These are phyloP conservation scores for Ceuthmochares aereus DNA, from an alignment of 2,113 vertebrate genomes.

Conservation along the genomic window DNA sequence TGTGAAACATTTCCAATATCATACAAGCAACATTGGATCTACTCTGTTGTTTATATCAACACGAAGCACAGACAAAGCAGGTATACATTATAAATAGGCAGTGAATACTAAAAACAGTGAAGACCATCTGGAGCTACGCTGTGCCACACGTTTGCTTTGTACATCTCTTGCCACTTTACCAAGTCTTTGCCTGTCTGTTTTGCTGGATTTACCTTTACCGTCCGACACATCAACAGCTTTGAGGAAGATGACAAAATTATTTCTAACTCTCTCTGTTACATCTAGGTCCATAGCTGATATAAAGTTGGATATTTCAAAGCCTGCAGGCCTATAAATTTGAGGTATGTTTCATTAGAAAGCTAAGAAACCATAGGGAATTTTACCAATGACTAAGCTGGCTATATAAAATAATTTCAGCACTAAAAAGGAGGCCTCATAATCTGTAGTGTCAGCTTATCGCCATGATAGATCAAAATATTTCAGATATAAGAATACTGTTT, in stretches of 20 bases:
- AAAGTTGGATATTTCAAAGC: background rate
- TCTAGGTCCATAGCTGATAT: background rate
- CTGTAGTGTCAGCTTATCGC: background rate
- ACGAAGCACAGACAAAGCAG: background rate
- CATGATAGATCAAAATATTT: background rate
- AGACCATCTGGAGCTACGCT: background rate
- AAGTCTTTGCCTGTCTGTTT: background rate
- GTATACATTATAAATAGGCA: background rate
- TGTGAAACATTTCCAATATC: background rate
- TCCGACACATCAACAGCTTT: background rate
- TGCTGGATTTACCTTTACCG: background rate
- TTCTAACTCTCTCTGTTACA: background rate
- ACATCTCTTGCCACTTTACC: background rate
- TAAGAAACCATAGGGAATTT: background rate
- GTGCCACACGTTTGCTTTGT: background rate
- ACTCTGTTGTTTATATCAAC: background rate
- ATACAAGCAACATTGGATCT: background rate
- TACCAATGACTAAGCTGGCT: background rate
- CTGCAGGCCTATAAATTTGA: background rate
- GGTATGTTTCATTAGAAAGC: background rate
- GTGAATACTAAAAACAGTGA: no score
- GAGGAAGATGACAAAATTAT: background rate
- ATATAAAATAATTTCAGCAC: background rate
- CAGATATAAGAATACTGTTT: background rate
- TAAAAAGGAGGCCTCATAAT: background rate